These are phyloP conservation scores for Delphinus delphis DNA, from an alignment of 2,113 vertebrate species.

Conservation along the genomic window DNA sequence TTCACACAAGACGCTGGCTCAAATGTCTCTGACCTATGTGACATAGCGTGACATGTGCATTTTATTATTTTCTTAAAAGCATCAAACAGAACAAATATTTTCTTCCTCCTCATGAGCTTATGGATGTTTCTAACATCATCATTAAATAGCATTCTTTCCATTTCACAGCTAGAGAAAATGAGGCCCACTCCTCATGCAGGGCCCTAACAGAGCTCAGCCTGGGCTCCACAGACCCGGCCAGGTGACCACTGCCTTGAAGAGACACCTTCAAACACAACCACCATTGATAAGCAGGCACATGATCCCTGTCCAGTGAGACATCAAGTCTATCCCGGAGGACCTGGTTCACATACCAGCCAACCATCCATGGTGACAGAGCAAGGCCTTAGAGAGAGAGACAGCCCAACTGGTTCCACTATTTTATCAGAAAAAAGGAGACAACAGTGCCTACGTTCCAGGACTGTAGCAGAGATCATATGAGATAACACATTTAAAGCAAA, in stretches of 20 bases:
- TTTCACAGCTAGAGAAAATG: background rate
- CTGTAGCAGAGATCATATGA: background rate
- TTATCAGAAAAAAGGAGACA: constrained; percentile 9
- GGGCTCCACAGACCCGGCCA: background rate
- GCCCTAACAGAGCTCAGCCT: background rate
- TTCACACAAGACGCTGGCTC: background rate
- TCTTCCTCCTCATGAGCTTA: background rate
- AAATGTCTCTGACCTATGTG: background rate
- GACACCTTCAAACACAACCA: background rate
- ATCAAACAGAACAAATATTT: background rate
- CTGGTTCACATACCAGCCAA: background rate
- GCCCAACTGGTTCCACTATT: background rate
- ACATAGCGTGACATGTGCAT: background rate
- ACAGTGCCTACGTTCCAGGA: background rate
- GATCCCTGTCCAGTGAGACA: background rate
- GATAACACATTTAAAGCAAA: background rate
- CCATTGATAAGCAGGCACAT: background rate
- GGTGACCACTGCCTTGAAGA: background rate
- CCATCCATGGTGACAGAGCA: background rate
- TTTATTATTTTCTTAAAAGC: background rate
- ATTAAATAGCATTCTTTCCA: background rate
- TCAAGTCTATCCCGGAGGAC: background rate
- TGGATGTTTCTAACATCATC: background rate
- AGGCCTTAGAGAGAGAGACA: background rate
- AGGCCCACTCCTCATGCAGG: background rate